Evolutionary conservation across 30 jellyfish, hydroid and myxozoan genomes (phyloP).

Genomic region (Turritopsis rubra): DNA sequence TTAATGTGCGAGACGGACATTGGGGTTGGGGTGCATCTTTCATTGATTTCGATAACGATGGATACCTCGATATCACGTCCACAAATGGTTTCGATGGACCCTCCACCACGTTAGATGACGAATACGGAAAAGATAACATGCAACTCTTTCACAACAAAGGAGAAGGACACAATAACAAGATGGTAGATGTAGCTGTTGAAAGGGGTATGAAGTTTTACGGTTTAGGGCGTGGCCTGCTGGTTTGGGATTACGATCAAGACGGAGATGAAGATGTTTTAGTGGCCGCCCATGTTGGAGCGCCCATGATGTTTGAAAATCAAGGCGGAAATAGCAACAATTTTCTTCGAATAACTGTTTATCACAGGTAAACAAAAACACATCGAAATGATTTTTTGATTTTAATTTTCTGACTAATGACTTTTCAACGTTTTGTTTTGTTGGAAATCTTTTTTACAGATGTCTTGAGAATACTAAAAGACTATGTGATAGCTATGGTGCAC

Average conservation of each 20-base stretch:
- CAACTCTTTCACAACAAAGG: conserved; percentile 61
- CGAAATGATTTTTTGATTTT: background rate
- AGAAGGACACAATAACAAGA: conserved; percentile 17
- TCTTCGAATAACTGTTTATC: conserved; percentile 54
- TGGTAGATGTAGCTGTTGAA: conserved; percentile 57
- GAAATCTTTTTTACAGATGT: conserved; percentile 47
- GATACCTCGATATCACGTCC: conserved; percentile 72
- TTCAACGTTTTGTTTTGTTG: too few relatives aligned
- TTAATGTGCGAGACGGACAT: conserved; percentile 70
- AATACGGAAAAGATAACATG: conserved; percentile 56
- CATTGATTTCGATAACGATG: conserved; percentile 86
- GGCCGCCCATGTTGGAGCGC: conserved; percentile 77
- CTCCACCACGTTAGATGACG: conserved; percentile 70
- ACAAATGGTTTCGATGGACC: conserved; percentile 81
- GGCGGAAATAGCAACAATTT: conserved; percentile 60
- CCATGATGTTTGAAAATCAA: conserved; percentile 59
- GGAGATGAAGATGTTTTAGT: conserved; percentile 93
- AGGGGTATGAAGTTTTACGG: conserved; percentile 63
- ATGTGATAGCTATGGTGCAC: conserved; percentile 95
- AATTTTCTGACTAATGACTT: too few relatives aligned
- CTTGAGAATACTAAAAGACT: conserved; percentile 34
- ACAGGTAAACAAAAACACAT: conserved; percentile 30
- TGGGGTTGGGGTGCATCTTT: conserved; percentile 98
- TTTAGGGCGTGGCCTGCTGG: conserved; percentile 79
- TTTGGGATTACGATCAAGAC: conserved; percentile 73